Conservation (phyloP, 1,140 invertebrate species). For the Camponotus pennsylvanicus region DNA sequence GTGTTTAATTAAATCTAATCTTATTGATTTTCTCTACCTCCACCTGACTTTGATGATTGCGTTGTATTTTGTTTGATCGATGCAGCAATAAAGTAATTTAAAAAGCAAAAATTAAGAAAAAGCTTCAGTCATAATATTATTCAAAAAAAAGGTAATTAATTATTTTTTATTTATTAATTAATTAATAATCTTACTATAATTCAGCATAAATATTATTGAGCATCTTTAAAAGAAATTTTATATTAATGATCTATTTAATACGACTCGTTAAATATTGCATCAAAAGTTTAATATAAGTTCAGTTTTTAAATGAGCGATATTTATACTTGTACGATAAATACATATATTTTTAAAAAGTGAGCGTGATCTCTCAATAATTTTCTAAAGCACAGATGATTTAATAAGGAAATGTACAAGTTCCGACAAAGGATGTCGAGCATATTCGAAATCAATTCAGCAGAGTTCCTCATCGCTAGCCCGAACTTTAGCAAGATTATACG, state of each 20-base stretch:
- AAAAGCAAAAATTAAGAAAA: background rate
- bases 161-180: too few relatives aligned
- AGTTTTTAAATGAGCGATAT: background rate
- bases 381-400: slow-evolving; percentile 40
- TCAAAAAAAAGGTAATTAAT: background rate
- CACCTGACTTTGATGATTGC: background rate
- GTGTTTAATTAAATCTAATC: slow-evolving; percentile 32
- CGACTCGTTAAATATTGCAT: background rate
- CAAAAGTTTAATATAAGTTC: background rate
- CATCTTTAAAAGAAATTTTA: background rate
- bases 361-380: background rate
- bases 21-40: slow-evolving; percentile 15
- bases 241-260: background rate
- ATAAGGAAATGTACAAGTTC: slow-evolving; percentile 40
- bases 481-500: slow-evolving; percentile 72
- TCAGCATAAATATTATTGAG: background rate
- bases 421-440: slow-evolving; percentile 34
- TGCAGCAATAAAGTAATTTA: background rate
- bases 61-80: background rate
- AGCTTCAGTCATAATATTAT: background rate
- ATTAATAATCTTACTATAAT: background rate
- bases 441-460: slow-evolving; percentile 61
- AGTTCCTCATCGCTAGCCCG: slow-evolving; percentile 64
- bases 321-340: background rate
- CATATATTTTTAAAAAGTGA: background rate